Evolutionary conservation across 2,113 vertebrate genomes (phyloP).

Genomic region (Xenotilapia leptura): DNA sequence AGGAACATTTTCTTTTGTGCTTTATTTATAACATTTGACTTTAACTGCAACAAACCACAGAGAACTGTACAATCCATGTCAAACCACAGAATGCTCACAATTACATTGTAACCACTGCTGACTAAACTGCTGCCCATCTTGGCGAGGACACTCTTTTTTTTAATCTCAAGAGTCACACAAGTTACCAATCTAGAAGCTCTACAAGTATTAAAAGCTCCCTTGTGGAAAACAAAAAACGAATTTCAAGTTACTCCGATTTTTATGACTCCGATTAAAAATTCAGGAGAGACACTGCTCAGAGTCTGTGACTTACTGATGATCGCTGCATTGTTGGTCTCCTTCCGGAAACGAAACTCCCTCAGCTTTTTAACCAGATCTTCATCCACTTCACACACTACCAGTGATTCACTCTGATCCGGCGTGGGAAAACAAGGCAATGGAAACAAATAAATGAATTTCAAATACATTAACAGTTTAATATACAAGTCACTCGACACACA

Average conservation of each 20-base stretch:
- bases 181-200: background rate
- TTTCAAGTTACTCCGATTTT: background rate
- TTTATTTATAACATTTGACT: background rate
- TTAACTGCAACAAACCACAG: background rate
- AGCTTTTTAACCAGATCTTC: constrained; percentile 90
- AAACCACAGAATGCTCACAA: background rate
- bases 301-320: constrained; percentile 86
- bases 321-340: constrained; percentile 96
- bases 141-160: background rate
- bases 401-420: constrained; percentile 81
- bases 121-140: background rate
- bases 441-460: background rate
- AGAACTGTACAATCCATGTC: background rate
- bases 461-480: background rate
- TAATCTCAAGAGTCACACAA: background rate
- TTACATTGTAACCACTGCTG: background rate
- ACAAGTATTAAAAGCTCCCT: background rate
- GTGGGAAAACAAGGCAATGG: background rate
- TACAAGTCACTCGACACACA: background rate
- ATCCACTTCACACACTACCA: constrained; percentile 95
- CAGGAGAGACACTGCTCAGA: background rate
- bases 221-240: background rate
- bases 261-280: background rate
- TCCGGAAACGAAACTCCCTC: constrained; percentile 91
- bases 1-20: background rate